These are phyloP conservation scores for Sycobia sp. DNA, from an alignment of 1,140 invertebrate species.

Conservation along the genomic window DNA sequence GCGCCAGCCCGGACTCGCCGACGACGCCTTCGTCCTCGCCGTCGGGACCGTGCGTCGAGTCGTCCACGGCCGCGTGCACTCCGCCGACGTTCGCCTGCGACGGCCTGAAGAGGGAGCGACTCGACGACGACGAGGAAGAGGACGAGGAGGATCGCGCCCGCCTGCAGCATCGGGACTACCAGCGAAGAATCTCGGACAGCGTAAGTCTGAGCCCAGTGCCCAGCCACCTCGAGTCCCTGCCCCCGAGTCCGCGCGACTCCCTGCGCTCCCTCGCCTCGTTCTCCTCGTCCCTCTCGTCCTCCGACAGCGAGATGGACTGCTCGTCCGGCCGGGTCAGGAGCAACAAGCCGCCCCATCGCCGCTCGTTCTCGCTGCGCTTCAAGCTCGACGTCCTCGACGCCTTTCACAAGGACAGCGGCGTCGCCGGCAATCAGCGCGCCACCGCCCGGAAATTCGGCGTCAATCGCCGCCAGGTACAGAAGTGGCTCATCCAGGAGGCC, in stretches of 20 bases:
- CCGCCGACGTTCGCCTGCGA: no score
- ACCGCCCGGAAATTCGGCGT: conserved; percentile 69
- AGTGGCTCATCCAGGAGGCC: conserved; percentile 66
- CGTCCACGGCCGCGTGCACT: conserved; percentile 29
- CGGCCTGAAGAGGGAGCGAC: no score
- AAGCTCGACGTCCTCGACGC: conserved; percentile 64
- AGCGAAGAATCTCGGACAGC: not conserved
- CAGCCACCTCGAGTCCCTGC: conserved; percentile 37
- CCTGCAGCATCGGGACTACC: conserved; percentile 33
- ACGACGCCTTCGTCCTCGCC: conserved; percentile 46
- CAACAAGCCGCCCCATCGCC: conserved; percentile 49
- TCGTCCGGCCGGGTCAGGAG: not conserved
- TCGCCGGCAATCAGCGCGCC: conserved; percentile 67
- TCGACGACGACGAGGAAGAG: no score
- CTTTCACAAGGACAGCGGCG: conserved; percentile 60
- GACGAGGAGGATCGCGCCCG: conserved; percentile 25
- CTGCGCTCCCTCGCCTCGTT: conserved; percentile 41
- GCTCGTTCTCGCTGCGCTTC: conserved; percentile 63
- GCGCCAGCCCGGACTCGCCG: conserved; percentile 51
- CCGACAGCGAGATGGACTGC: conserved; percentile 53
- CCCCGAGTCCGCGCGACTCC: conserved; percentile 48
- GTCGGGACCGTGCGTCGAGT: conserved; percentile 42
- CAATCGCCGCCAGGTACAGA: conserved; percentile 69
- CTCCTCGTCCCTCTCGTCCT: conserved; percentile 32
- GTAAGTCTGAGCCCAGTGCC: conserved; percentile 2